These are phyloP conservation scores for Hybognathus amarus DNA, from an alignment of 2,797 vertebrate genomes.

Conservation along the genomic window DNA sequence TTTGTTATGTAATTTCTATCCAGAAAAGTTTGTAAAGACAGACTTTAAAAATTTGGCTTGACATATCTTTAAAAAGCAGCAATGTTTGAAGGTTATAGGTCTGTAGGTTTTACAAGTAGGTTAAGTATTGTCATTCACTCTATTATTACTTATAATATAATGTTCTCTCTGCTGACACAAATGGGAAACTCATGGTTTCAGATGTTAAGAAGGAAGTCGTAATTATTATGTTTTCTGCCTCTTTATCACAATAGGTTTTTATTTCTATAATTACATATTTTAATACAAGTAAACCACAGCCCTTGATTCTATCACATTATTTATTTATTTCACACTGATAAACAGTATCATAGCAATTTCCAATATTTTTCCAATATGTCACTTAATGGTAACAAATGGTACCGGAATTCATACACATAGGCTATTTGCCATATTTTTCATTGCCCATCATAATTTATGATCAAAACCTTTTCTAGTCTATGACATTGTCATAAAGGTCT, in stretches of 20 bases:
- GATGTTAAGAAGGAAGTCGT: neutral
- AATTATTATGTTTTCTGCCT: slow-evolving; percentile 1
- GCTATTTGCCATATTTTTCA: too few relatives aligned
- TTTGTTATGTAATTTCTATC: neutral
- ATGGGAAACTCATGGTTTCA: neutral
- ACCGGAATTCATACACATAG: too few relatives aligned
- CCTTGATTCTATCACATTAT: neutral
- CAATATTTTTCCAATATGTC: neutral
- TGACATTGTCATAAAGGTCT: too few relatives aligned
- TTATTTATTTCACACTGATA: neutral
- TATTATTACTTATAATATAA: neutral
- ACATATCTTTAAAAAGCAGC: neutral
- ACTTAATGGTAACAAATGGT: too few relatives aligned
- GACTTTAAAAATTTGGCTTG: neutral
- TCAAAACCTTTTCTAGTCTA: too few relatives aligned
- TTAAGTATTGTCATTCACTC: neutral
- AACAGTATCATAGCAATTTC: neutral
- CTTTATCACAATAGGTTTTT: neutral
- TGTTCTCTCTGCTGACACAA: neutral
- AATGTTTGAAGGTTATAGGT: neutral
- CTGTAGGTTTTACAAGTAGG: neutral
- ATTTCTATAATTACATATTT: neutral
- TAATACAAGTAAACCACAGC: neutral
- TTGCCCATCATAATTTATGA: too few relatives aligned
- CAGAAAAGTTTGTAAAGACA: neutral